Base-by-base conservation (phyloP, 2,797 vertebrate species). In the Phataginus tricuspis region DNA sequence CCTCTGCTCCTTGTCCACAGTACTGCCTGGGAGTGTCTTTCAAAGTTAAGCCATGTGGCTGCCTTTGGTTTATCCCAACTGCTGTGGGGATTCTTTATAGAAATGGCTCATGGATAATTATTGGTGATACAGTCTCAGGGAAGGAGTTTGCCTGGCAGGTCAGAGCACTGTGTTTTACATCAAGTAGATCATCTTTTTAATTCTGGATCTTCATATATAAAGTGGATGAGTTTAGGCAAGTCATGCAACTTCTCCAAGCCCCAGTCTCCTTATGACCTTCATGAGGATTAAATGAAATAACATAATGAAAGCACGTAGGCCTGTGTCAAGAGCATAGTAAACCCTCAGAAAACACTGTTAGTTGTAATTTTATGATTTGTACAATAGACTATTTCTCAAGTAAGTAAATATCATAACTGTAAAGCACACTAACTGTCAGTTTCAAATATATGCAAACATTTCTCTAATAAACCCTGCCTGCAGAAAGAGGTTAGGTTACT, bases 321-420 rank as follows among this genome's bases (percentile, higher is more conserved):
- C 29, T 75, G 34, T 75, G 39, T 78, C 57, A 59, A 64, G 55
- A 66, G 51, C 53, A 29, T 83, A 21, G 72, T 78, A 79, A 86
- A 59, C 19, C 29, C 51, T 75, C 78, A 86, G 74, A 93, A 95
- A 80, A 79, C 51, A 27, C 27, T 55, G 53, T 39, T 45, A 82
- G 37, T 37, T 95, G 31, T 72, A 86, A 85, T 92, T 92, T 92
- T 82, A 79, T 74, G n/a, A 57, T 94, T 59, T 90, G 34, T 2
- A 21, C 86, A 80, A 55, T 92, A 87, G 86, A 66, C 34, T 94
- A 49, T 69, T 94, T 95, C 91, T 71, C 64, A 92, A 55, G 45
- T 39, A 29, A 64, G 53, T 75, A 91, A 92, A 55, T 89, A 94
- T 42, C 72, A n/a, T 49, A 71, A 75, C 75, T 79, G 37, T 95